A percentile compares a stretch with the other conserved stretches of the same genome.
Evolutionary conservation across 2,888 invertebrate species (phyloP).

Genomic region (Cephus nigrinus): DNA sequence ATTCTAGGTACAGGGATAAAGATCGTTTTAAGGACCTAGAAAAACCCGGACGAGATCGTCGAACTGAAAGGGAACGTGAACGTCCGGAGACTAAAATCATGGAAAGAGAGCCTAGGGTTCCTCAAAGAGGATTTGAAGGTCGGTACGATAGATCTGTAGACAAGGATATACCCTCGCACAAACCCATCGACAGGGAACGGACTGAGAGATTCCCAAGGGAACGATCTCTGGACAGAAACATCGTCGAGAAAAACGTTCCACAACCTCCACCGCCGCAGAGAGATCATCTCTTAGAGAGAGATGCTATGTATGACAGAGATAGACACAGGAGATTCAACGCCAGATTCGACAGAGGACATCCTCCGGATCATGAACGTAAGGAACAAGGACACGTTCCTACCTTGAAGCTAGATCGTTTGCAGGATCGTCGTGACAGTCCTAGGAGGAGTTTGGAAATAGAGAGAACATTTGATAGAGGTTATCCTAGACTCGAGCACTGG

Average conservation of each 20-base stretch:
- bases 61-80: slow-evolving; percentile 53
- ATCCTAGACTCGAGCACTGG: slow-evolving; percentile 58
- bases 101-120: slow-evolving; percentile 38
- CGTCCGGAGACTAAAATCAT: slow-evolving; percentile 38
- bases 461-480: slow-evolving; percentile 52
- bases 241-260: slow-evolving; percentile 63
- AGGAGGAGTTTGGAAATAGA: slow-evolving; percentile 52
- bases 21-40: slow-evolving; percentile 46
- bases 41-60: slow-evolving; percentile 47
- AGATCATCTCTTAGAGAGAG: slow-evolving; percentile 54
- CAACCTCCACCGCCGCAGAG: slow-evolving; percentile 34
- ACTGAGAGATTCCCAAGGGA: slow-evolving; percentile 68
- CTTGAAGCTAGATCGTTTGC: slow-evolving; percentile 50
- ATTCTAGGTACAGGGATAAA: slow-evolving; percentile 51
- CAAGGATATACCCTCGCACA: slow-evolving; percentile 47
- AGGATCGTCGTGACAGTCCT: slow-evolving; percentile 56
- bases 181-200: slow-evolving; percentile 68
- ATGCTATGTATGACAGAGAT: slow-evolving; percentile 34
- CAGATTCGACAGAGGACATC: slow-evolving; percentile 41
- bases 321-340: slow-evolving; percentile 33
- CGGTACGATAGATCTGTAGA: slow-evolving; percentile 53
- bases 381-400: slow-evolving; percentile 44
- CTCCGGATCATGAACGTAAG: slow-evolving; percentile 51
- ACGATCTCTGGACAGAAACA: slow-evolving; percentile 68
- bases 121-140: slow-evolving; percentile 45